A percentile compares a stretch with the other conserved stretches of the same genome.
Evolutionary conservation across 2,888 invertebrate genomes (phyloP).

Genomic region (Parelbella ahira): DNA sequence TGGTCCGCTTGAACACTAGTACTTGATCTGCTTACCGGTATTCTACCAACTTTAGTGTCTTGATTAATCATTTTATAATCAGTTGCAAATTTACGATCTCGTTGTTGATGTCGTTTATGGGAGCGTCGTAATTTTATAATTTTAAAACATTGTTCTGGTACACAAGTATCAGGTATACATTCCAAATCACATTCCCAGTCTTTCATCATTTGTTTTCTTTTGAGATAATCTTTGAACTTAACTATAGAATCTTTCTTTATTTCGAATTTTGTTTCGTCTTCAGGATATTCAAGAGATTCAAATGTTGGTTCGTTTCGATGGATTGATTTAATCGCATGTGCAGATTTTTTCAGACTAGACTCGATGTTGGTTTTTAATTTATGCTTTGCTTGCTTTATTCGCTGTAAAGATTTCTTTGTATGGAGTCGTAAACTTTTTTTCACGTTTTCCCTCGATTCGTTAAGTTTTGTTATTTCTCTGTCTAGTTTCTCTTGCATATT

Average conservation of each 20-base stretch:
- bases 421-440: slow-evolving; percentile 28
- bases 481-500: slow-evolving; percentile 33
- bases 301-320: neutral
- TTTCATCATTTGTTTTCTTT: slow-evolving; percentile 33
- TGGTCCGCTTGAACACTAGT: slow-evolving; percentile 18
- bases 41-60: slow-evolving; percentile 11
- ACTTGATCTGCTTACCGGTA: slow-evolving; percentile 7
- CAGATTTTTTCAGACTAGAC: slow-evolving; percentile 11
- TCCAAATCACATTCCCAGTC: slow-evolving; percentile 39
- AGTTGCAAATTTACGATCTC: neutral
- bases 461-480: slow-evolving; percentile 33
- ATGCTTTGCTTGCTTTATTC: slow-evolving; percentile 31
- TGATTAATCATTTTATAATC: slow-evolving; percentile 1
- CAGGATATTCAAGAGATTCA: slow-evolving; percentile 12
- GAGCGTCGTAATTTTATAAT: slow-evolving; percentile 29
- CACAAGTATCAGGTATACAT: slow-evolving; percentile 33
- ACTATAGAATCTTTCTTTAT: slow-evolving; percentile 46
- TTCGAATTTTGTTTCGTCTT: slow-evolving; percentile 26
- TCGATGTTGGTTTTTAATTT: slow-evolving; percentile 29
- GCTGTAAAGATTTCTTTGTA: slow-evolving; percentile 29
- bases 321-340: neutral
- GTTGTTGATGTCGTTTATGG: slow-evolving; percentile 3
- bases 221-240: slow-evolving; percentile 40
- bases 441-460: slow-evolving; percentile 30
- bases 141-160: slow-evolving; percentile 40